Conservation (phyloP, 2,888 invertebrate species). For the Clunio marinus region DNA sequence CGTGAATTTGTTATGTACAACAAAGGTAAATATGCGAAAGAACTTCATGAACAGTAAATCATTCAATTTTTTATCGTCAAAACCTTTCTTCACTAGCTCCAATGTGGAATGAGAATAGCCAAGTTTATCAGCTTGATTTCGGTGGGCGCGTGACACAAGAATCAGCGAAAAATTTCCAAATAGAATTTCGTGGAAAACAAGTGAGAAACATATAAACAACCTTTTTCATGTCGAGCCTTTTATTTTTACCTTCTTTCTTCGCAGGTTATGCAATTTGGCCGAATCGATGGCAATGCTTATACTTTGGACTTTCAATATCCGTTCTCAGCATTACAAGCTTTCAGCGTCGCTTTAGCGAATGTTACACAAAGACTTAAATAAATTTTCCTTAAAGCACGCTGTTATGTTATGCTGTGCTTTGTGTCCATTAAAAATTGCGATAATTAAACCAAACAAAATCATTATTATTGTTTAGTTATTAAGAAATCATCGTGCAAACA, state of each 20-base stretch:
- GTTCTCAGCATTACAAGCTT: conserved; percentile 96
- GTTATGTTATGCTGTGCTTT: too few species aligned
- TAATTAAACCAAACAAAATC: too few species aligned
- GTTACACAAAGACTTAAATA: conserved; percentile 52
- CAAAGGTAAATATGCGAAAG: conserved; percentile 55
- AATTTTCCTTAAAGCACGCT: conserved; percentile 35
- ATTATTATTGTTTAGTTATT: too few species aligned
- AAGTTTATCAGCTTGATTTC: conserved; percentile 98
- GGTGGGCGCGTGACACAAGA: conserved; percentile 98
- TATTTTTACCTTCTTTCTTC: conserved; percentile 25
- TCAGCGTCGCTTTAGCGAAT: conserved; percentile 83
- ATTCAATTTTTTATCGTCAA: too few species aligned
- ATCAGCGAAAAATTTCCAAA: conserved; percentile 99
- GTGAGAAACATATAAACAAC: conserved; percentile 53
- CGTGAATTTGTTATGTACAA: conserved; percentile 94
- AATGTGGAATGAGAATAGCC: conserved; percentile 98
- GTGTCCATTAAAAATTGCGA: too few species aligned
- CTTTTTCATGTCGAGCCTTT: neutral
- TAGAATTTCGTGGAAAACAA: conserved; percentile 94
- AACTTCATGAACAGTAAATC: conserved; percentile 43
- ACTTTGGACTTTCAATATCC: conserved; percentile 99
- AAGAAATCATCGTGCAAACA: too few species aligned
- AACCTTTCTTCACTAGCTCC: conserved; percentile 62
- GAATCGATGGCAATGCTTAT: conserved; percentile 97
- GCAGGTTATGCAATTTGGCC: conserved; percentile 98